These are phyloP conservation scores for Coendou prehensilis DNA, from an alignment of 2,797 vertebrate genomes.

Conservation along the genomic window DNA sequence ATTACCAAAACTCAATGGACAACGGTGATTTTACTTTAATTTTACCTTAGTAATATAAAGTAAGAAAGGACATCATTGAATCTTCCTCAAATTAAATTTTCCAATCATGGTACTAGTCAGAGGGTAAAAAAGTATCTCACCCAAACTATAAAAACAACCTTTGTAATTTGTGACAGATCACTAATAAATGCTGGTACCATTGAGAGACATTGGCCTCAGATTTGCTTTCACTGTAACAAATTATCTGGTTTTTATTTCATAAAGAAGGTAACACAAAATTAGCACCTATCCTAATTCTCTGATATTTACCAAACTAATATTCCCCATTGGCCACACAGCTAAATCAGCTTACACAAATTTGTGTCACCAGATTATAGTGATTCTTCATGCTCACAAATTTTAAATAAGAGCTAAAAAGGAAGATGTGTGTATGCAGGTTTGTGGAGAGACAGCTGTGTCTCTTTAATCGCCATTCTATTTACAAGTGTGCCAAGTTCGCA, in stretches of 20 bases:
- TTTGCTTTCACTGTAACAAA: constrained; percentile 14
- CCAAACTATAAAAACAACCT: not conserved
- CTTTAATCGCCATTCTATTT: not conserved
- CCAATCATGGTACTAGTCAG: not conserved
- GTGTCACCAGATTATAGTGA: not conserved
- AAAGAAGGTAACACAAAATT: not conserved
- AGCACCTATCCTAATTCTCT: not conserved
- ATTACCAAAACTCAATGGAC: not conserved
- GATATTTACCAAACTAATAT: not conserved
- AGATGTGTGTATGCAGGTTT: not conserved
- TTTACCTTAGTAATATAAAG: not conserved
- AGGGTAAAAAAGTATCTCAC: not conserved
- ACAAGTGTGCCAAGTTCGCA: not conserved
- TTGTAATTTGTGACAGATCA: not conserved
- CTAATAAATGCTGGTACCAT: not conserved
- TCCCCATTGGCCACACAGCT: not conserved
- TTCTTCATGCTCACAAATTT: not conserved
- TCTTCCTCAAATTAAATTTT: not conserved
- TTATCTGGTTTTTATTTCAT: not conserved
- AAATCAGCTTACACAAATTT: not conserved
- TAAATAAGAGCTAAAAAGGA: not conserved
- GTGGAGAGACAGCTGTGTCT: not conserved
- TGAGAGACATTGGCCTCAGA: constrained; percentile 18
- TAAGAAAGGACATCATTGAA: not conserved
- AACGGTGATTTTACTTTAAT: not conserved